Evolutionary conservation across 1,140 invertebrate species (phyloP), one percentile per base, ranked within the genome.

Genomic region (Helicoverpa zea): DNA sequence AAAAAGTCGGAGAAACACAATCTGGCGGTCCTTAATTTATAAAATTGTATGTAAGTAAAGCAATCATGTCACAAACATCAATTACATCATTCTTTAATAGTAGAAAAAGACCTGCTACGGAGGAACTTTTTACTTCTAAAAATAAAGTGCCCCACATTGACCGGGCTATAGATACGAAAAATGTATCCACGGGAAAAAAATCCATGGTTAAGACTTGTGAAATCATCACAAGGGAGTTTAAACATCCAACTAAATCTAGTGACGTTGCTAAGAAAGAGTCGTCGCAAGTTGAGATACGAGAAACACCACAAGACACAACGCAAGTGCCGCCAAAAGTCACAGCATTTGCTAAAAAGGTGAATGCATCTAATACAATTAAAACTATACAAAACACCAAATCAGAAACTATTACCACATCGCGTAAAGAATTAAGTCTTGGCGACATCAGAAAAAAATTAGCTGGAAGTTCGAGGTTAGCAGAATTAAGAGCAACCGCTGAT

Each of bases 71-170:
- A 76, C 97, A 97, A 92, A 96, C 96, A 82, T 97, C 96, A 56
- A 95, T 97, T 79, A 96, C 96, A 80, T 95, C 96, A 83, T 97
- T 96, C 93, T 97, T 97, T 91, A 96, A 96, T 91, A 96, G 96
- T 83, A 96, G 97, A 88, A 97, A 97, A 92, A 95, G 97, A 81
- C 95, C 96, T 66, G 97, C 96, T 14, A 89, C 93, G n/a, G 97
- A 97, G 64, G 97, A 97, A 84, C 91, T 96, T 18, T 92, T 95
- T 54, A 94, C 91, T 82, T 96, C 96, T 51, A 95, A 96, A 81
- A 96, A 94, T 87, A 96, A 97, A 91, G 94, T 97, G 85, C 95
- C 96, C 77, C 94, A 96, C 83, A 87, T 95, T 73, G 94, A 96
- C 80, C 76, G 90, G 59, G 59, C 63, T 56, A 64, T 73, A 35